Base-by-base conservation (phyloP, 2,797 vertebrate species). In the Varecia variegata region DNA sequence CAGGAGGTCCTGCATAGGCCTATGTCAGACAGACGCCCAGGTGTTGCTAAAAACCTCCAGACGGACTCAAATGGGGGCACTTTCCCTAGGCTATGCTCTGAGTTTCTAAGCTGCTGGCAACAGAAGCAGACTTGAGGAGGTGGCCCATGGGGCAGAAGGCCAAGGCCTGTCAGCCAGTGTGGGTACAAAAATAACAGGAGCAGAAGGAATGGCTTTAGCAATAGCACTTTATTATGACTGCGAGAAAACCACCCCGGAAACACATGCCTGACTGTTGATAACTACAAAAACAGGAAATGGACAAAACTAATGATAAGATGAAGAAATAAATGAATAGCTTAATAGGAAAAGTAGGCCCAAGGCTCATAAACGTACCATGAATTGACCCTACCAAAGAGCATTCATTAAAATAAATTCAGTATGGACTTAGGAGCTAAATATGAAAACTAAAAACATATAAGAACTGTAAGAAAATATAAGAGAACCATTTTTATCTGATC, bases 361-460 rank as follows among this genome's bases (percentile, higher is more conserved):
- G 67, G 8, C 23, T 96, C 45, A 45, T 65, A 62, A 62, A 38
- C 58, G 54, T 23, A 35, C 56, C 30, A 38, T 4, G 40, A 89
- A 17, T 83, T 43, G 86, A 40, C 10, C 23, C 52, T 54, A 68
- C 40, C 12, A 81, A 60, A 87, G 79, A 84, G 7, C 14, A 65
- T 43, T 89, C 54, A 54, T 84, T 84, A 88, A 89, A 90, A 73
- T 67, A 88, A 84, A 89, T 58, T 65, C 27, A 65, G 1, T 47
- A 21, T 68, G 25, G n/a, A 93, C 32, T 90, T n/a, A 40, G 5
- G 68, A 71, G 30, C 71, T 92, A 84, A 92, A 89, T 40, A 65
- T 25, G n/a, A 95, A 94, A 96, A n/a, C 18, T 32, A 27, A 93
- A 92, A 83, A 18, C 7, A 52, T 7, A 25, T 25, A 67, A 95